Percentiles rank a stretch among this genome's conserved stretches.
Conservation (phyloP, 1,140 invertebrate genomes). For the Bombyx mandarina region DNA sequence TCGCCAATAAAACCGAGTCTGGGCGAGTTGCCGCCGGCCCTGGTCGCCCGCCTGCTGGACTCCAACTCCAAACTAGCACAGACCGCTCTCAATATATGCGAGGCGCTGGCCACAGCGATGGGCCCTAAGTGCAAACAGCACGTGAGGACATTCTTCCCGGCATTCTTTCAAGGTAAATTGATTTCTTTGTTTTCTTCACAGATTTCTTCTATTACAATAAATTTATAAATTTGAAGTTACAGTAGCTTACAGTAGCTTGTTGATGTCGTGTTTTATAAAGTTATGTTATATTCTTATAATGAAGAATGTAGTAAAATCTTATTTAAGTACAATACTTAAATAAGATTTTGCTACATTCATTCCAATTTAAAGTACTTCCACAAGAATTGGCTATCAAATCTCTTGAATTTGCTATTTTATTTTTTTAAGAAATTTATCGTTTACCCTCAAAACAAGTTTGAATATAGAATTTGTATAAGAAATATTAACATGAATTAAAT, state of each 20-base stretch:
- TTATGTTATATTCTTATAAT: no score
- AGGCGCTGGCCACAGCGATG: conserved; percentile 83
- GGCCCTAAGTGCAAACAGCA: conserved; percentile 86
- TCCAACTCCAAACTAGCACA: conserved; percentile 94
- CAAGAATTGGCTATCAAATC: no score
- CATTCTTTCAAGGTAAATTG: conserved; percentile 81
- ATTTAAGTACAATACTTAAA: no score
- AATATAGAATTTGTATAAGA: no score
- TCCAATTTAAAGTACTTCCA: no score
- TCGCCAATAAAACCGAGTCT: conserved; percentile 86
- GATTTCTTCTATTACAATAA: not conserved
- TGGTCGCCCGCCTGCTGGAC: conserved; percentile 84
- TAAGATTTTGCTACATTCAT: no score
- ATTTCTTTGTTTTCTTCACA: not conserved
- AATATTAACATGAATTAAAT: no score
- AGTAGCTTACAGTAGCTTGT: not conserved
- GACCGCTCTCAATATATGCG: conserved; percentile 85
- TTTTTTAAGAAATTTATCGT: no score
- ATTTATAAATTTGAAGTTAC: not conserved
- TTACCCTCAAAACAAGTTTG: no score
- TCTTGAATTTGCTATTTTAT: no score
- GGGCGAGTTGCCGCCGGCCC: conserved; percentile 84
- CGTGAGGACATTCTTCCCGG: conserved; percentile 85
- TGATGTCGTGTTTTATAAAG: no score
- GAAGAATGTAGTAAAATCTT: no score